A percentile compares a stretch with the other conserved stretches of the same genome.
Conservation (phyloP, 1,140 invertebrate species). For the Caerostris darwini region DNA sequence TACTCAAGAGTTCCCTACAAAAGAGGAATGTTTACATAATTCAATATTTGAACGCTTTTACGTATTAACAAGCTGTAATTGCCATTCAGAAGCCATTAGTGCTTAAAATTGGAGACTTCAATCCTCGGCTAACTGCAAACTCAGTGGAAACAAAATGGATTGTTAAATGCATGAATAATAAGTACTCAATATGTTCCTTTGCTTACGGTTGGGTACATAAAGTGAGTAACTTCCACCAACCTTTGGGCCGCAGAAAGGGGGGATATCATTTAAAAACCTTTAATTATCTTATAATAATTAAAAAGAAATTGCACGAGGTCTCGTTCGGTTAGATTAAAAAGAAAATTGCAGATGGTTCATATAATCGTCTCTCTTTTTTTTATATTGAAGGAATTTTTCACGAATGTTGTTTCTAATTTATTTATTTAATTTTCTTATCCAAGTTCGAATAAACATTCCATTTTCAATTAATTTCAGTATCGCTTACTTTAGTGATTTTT, state of each 20-base stretch:
- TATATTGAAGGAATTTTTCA: neutral
- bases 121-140: neutral
- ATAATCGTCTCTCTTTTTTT: neutral
- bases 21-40: neutral
- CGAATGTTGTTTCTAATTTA: neutral
- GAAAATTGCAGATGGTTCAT: neutral
- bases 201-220: neutral
- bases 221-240: neutral
- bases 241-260: neutral
- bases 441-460: neutral
- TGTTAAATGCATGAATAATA: neutral
- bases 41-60: neutral
- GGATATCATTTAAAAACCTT: slow-evolving; percentile 2
- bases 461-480: neutral
- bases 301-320: neutral
- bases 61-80: neutral
- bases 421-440: neutral
- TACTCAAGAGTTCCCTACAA: neutral
- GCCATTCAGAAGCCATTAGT: neutral
- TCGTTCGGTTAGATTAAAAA: neutral
- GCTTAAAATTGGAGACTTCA: neutral
- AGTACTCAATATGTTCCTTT: neutral
- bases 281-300: neutral
- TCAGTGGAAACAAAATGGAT: neutral
- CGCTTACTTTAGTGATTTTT: neutral